Conservation (phyloP, 2,797 vertebrate genomes). For the Myotis planiceps region DNA sequence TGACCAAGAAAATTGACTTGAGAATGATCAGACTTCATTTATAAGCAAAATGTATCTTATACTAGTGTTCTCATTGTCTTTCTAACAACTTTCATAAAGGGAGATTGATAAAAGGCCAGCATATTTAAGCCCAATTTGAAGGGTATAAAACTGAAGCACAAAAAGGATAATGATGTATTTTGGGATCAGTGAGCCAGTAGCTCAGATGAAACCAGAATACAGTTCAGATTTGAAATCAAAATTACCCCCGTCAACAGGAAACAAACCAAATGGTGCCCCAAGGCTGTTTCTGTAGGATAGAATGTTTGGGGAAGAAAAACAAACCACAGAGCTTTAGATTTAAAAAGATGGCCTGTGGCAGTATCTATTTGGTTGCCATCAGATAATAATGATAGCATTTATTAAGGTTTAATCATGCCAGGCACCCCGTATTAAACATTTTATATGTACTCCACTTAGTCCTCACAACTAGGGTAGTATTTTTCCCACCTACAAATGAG, state of each 20-base stretch:
- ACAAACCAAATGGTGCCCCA: background rate
- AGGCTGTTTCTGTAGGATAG: background rate
- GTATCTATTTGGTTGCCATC: background rate
- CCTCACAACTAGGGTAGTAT: background rate
- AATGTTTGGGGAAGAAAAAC: background rate
- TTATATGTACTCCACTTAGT: background rate
- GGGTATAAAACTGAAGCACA: background rate
- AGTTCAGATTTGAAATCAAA: background rate
- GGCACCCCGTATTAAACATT: background rate
- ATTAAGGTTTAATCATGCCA: background rate
- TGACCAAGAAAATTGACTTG: background rate
- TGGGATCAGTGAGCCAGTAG: background rate
- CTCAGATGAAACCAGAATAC: background rate
- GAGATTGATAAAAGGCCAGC: background rate
- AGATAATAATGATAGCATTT: background rate
- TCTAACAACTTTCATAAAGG: background rate
- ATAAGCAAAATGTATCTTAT: background rate
- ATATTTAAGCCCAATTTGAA: constrained; percentile 11
- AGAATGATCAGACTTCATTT: background rate
- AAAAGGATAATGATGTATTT: background rate
- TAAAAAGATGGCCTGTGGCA: background rate
- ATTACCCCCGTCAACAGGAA: background rate
- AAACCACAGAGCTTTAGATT: background rate
- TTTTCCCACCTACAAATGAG: background rate
- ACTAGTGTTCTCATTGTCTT: background rate